A percentile compares a stretch with the other conserved stretches of the same genome.
phyloP scores from a whole-genome alignment of 2,888 invertebrate species.

The Acleris laterana region DNA sequence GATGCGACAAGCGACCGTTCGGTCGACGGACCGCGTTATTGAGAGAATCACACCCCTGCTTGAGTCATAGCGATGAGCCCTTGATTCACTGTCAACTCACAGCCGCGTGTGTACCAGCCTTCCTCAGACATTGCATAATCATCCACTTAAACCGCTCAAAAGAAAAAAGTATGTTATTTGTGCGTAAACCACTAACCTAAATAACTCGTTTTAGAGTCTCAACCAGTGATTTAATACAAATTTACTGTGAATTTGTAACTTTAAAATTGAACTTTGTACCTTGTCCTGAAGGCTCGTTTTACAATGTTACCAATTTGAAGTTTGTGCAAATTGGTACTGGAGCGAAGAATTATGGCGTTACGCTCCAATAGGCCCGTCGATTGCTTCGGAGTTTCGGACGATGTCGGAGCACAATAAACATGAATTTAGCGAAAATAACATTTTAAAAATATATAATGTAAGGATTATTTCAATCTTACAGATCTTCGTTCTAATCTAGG shows the following conservation, averaged over 20 bases:
- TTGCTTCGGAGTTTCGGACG: background rate
- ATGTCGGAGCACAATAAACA: background rate
- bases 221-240: background rate
- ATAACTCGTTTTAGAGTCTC: background rate
- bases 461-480: too few species aligned
- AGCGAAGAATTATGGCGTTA: conserved; percentile 6
- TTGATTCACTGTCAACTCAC: too few species aligned
- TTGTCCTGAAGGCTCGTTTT: background rate
- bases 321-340: background rate
- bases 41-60: too few species aligned
- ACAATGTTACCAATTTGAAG: background rate
- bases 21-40: too few species aligned
- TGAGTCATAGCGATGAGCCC: too few species aligned
- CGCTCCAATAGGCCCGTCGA: conserved; percentile 7
- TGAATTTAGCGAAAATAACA: background rate
- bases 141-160: background rate
- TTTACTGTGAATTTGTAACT: background rate
- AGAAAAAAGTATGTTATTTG: background rate
- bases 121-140: background rate
- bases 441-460: too few species aligned
- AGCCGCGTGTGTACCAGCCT: too few species aligned
- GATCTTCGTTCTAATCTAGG: too few species aligned
- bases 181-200: background rate
- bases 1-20: too few species aligned
- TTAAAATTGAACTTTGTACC: background rate